Conservation (phyloP, 2,888 invertebrate genomes). For the Pollenia griseotomentosa region DNA sequence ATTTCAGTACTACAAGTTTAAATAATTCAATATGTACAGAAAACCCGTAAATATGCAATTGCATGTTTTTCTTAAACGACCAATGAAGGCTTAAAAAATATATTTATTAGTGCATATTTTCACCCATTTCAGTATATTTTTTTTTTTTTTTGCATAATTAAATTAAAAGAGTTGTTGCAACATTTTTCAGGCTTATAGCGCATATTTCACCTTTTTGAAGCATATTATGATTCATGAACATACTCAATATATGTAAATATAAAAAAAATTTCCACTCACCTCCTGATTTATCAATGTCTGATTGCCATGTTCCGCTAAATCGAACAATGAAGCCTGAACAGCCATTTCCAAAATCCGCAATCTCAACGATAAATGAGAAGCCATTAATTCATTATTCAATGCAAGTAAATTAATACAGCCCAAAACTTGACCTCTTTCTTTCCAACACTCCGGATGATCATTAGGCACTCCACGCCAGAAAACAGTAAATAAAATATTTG, state of each 20-base stretch:
- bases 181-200: too few relatives aligned
- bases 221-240: too few relatives aligned
- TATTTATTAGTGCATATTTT: too few relatives aligned
- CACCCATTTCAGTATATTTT: too few relatives aligned
- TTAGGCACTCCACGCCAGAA: slow-evolving; percentile 87
- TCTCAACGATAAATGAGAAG: slow-evolving; percentile 86
- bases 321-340: slow-evolving; percentile 86
- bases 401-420: slow-evolving; percentile 86
- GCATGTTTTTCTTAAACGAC: too few relatives aligned
- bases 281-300: slow-evolving; percentile 84
- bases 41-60: too few relatives aligned
- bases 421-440: slow-evolving; percentile 87
- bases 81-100: too few relatives aligned
- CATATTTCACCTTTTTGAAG: too few relatives aligned
- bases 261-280: slow-evolving; percentile 70
- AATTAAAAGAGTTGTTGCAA: too few relatives aligned
- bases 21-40: too few relatives aligned
- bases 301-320: slow-evolving; percentile 85
- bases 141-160: too few relatives aligned
- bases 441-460: slow-evolving; percentile 86
- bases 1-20: too few relatives aligned
- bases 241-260: neutral
- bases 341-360: slow-evolving; percentile 86
- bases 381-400: slow-evolving; percentile 86
- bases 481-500: slow-evolving; percentile 86